Conservation (phyloP, 2,113 vertebrate genomes). For the Istiophorus platypterus region DNA sequence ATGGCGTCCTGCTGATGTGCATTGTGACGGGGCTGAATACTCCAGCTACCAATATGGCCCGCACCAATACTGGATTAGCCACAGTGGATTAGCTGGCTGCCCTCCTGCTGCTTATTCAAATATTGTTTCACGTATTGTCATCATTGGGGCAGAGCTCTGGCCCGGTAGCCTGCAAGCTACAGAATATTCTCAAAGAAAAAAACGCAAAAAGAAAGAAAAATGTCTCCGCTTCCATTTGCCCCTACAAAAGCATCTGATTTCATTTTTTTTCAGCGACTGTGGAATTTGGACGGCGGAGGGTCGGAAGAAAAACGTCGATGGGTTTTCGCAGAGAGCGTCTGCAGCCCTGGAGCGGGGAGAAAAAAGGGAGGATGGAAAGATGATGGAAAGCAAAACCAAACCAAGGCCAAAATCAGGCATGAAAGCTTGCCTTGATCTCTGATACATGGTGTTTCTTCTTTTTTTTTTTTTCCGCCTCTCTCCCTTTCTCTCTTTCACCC, state of each 20-base stretch:
- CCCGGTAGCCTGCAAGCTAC: slow-evolving; percentile 56
- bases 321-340: slow-evolving; percentile 45
- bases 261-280: slow-evolving; percentile 59
- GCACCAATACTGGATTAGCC: slow-evolving; percentile 85
- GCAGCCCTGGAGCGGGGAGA: neutral
- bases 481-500: slow-evolving; percentile 77
- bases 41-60: slow-evolving; percentile 82
- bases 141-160: slow-evolving; percentile 73
- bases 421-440: slow-evolving; percentile 83
- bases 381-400: slow-evolving; percentile 71
- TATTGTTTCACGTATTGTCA: slow-evolving; percentile 86
- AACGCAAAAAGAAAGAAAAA: slow-evolving; percentile 51
- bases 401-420: slow-evolving; percentile 73
- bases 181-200: slow-evolving; percentile 73
- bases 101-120: slow-evolving; percentile 86
- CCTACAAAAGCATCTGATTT: slow-evolving; percentile 56
- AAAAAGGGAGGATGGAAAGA: slow-evolving; percentile 56
- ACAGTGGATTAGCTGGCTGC: slow-evolving; percentile 83
- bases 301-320: slow-evolving; percentile 20
- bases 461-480: slow-evolving; percentile 66
- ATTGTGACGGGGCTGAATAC: slow-evolving; percentile 83
- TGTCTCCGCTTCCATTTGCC: slow-evolving; percentile 51
- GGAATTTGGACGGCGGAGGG: slow-evolving; percentile 24
- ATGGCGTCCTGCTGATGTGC: slow-evolving; percentile 84
- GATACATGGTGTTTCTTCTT: slow-evolving; percentile 77